phyloP scores from a whole-genome alignment of 2,888 invertebrate species.

The Malacosoma neustria region DNA sequence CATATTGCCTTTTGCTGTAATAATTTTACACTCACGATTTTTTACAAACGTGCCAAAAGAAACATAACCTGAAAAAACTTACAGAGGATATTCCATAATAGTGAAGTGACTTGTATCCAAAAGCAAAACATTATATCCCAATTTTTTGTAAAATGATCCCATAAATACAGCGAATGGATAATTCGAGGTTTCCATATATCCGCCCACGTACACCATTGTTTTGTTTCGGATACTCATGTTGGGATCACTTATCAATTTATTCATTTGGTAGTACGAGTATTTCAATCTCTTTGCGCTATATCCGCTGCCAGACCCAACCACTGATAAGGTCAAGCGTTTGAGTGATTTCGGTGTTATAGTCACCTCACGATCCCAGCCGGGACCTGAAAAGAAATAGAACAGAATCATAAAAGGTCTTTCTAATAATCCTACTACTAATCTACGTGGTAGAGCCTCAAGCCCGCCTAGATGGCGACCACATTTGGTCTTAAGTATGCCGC shows the following conservation, averaged over 20 bases:
- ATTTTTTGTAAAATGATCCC: slow-evolving; percentile 26
- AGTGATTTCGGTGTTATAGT: slow-evolving; percentile 34
- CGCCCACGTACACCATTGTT: slow-evolving; percentile 41
- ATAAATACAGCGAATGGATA: slow-evolving; percentile 21
- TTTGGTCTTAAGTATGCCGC: too few species aligned
- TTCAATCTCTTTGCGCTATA: slow-evolving; percentile 15
- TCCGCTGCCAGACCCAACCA: slow-evolving; percentile 20
- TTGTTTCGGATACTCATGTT: slow-evolving; percentile 30
- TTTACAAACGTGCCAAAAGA: too few species aligned
- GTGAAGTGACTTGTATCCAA: slow-evolving; percentile 39
- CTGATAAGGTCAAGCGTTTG: slow-evolving; percentile 26
- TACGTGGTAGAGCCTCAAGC: too few species aligned
- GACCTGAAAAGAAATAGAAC: slow-evolving; percentile 52
- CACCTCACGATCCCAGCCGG: slow-evolving; percentile 30
- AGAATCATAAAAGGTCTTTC: too few species aligned
- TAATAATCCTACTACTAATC: too few species aligned
- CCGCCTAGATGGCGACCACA: too few species aligned
- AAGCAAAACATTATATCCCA: slow-evolving; percentile 39
- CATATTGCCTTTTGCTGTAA: too few species aligned
- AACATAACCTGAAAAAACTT: too few species aligned
- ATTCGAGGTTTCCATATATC: slow-evolving; percentile 39
- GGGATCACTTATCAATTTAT: slow-evolving; percentile 26
- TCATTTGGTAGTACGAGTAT: slow-evolving; percentile 43
- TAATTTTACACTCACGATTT: too few species aligned
- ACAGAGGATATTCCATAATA: slow-evolving; percentile 42